phyloP scores from a whole-genome alignment of 1,140 invertebrate genomes.

The Drosophila virilis region DNA sequence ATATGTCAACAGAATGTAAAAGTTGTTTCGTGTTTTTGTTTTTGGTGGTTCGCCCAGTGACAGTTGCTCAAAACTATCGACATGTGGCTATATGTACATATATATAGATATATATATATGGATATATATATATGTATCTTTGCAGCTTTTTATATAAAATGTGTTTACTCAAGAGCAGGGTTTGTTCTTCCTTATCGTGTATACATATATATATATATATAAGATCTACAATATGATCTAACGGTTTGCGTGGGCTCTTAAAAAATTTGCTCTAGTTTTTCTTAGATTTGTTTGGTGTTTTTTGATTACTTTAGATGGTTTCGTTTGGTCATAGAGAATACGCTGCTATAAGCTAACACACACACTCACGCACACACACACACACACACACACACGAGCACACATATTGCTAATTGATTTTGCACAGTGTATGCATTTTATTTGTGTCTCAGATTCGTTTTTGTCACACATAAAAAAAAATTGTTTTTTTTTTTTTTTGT shows the following conservation, averaged over 20 bases:
- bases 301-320: slow-evolving; percentile 5
- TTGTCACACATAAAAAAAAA: slow-evolving; percentile 28
- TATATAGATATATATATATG: neutral
- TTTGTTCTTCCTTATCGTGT: too few relatives aligned
- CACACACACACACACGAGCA: neutral
- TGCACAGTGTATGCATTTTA: slow-evolving; percentile 11
- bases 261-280: neutral
- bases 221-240: too few relatives aligned
- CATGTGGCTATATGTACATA: neutral
- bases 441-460: slow-evolving; percentile 25
- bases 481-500: too few relatives aligned
- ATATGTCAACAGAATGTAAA: neutral
- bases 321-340: slow-evolving; percentile 2
- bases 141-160: neutral
- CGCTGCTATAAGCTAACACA: neutral
- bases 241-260: neutral
- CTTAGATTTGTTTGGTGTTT: slow-evolving; percentile 9
- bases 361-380: neutral
- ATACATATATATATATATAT: neutral
- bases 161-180: neutral
- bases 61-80: slow-evolving; percentile 1
- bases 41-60: neutral
- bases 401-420: neutral
- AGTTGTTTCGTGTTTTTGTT: neutral
- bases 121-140: neutral